Percentiles rank a stretch among this genome's conserved stretches.
Evolutionary conservation across 2,113 vertebrate species (phyloP).

Genomic region (Lagopus leucura): DNA sequence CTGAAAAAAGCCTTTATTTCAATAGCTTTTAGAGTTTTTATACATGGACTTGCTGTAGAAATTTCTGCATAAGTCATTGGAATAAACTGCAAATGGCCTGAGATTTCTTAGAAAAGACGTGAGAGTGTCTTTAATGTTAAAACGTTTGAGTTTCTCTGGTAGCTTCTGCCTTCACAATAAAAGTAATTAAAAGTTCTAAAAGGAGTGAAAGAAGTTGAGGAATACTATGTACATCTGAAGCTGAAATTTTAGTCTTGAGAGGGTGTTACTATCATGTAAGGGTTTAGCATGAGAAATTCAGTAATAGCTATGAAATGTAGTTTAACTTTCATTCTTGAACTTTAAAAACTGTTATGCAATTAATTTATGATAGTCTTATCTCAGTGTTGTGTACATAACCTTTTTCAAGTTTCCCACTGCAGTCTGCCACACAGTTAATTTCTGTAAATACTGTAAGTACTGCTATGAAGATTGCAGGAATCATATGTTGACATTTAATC

Average conservation of each 20-base stretch:
- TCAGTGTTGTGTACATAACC: neutral
- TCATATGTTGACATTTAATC: conserved; percentile 25
- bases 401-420: conserved; percentile 13
- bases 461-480: neutral
- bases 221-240: neutral
- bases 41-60: neutral
- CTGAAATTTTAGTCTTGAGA: neutral
- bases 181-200: conserved; percentile 54
- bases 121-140: neutral
- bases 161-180: neutral
- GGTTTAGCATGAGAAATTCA: conserved; percentile 4
- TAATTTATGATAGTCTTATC: neutral
- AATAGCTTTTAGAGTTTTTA: neutral
- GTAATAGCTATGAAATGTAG: conserved; percentile 18
- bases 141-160: neutral
- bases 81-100: conserved; percentile 3
- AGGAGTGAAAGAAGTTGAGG: neutral
- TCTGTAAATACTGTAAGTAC: conserved; percentile 26
- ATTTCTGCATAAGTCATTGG: neutral
- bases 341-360: neutral
- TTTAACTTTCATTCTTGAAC: neutral
- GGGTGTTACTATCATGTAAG: neutral
- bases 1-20: neutral
- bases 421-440: conserved; percentile 33
- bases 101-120: neutral